phyloP scores from a whole-genome alignment of 2,888 invertebrate species.

The Latrodectus hesperus region DNA sequence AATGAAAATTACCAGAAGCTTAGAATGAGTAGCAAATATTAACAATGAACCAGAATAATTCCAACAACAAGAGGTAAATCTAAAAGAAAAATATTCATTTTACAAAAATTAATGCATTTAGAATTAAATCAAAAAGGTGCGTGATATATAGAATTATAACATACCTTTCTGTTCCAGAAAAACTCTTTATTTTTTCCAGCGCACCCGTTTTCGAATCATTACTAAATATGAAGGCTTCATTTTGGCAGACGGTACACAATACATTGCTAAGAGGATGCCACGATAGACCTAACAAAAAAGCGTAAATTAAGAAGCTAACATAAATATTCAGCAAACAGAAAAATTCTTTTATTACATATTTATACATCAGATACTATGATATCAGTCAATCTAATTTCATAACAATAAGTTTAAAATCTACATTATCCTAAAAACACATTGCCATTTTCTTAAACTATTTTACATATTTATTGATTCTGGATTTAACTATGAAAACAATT shows the following conservation, averaged over 20 bases:
- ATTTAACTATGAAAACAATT: no score
- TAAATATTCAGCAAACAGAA: not conserved
- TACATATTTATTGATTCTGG: no score
- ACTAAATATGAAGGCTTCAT: slow-evolving; percentile 67
- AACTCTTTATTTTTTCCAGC: slow-evolving; percentile 67
- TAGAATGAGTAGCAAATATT: slow-evolving; percentile 68
- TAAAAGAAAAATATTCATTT: slow-evolving; percentile 11
- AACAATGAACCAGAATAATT: slow-evolving; percentile 68
- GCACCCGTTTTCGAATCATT: slow-evolving; percentile 61
- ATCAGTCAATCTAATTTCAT: no score
- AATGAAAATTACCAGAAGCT: slow-evolving; percentile 51
- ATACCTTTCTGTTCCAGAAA: slow-evolving; percentile 67
- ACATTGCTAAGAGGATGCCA: slow-evolving; percentile 64
- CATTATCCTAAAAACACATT: no score
- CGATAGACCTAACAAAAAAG: slow-evolving; percentile 43
- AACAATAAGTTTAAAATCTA: no score
- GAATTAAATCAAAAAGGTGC: not conserved
- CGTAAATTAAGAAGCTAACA: not conserved
- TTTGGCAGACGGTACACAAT: slow-evolving; percentile 64
- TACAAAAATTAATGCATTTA: not conserved
- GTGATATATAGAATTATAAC: not conserved
- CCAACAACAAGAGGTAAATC: slow-evolving; percentile 68
- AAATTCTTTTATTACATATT: not conserved
- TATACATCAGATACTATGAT: not conserved
- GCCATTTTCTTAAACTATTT: no score